phyloP scores from a whole-genome alignment of 2,797 vertebrate species.

The Numenius phaeopus region DNA sequence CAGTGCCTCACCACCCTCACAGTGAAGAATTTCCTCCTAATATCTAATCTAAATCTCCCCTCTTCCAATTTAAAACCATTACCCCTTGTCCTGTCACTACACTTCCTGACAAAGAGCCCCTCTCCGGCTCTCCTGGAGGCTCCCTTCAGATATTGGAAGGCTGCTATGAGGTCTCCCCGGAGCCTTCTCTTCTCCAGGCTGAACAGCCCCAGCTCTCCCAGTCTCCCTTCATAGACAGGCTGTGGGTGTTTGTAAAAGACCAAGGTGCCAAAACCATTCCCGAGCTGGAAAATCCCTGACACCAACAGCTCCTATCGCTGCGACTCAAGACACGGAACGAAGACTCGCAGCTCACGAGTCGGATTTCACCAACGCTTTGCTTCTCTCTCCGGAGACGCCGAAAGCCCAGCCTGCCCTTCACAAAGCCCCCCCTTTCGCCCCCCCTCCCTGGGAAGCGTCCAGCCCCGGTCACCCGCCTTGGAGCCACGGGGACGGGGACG shows the following conservation, averaged over 20 bases:
- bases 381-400: not conserved
- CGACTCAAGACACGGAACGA: rapidly evolving
- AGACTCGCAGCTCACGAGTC: not conserved
- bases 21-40: too few species aligned
- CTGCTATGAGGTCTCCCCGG: too few species aligned
- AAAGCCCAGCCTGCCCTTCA: not conserved
- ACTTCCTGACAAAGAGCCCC: too few species aligned
- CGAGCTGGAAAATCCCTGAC: not conserved
- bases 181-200: too few species aligned
- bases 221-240: too few species aligned
- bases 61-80: too few species aligned
- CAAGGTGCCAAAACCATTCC: not conserved
- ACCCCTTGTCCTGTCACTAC: too few species aligned
- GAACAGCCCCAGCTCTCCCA: too few species aligned
- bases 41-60: too few species aligned
- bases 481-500: not conserved
- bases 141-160: too few species aligned
- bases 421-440: not conserved
- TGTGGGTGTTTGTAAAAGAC: rapidly evolving
- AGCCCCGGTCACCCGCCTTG: not conserved
- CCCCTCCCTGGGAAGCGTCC: not conserved
- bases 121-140: too few species aligned
- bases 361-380: not conserved
- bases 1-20: too few species aligned
- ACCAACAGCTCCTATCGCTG: rapidly evolving